Conservation (phyloP, 2,797 vertebrate genomes). For the Brachyalestes nurse region DNA sequence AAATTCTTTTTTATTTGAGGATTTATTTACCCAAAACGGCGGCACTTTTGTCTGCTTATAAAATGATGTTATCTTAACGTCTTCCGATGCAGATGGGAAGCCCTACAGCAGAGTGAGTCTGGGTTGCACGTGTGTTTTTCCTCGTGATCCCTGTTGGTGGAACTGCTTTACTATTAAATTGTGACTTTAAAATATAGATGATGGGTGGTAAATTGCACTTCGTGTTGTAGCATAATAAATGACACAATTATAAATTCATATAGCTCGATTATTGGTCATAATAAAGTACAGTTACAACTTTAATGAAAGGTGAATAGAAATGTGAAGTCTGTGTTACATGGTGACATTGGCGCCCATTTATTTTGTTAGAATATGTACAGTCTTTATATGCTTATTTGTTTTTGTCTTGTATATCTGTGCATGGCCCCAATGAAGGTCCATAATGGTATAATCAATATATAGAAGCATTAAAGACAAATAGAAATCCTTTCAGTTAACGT, state of each 20-base stretch:
- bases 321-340: not conserved
- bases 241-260: not conserved
- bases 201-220: not conserved
- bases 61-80: conserved; percentile 1
- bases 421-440: too few species aligned
- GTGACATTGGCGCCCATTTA: too few species aligned
- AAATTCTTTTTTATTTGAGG: not conserved
- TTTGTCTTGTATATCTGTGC: not conserved
- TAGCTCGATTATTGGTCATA: not conserved
- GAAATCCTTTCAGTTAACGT: too few species aligned
- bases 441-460: not conserved
- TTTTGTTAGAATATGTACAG: not conserved
- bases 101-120: not conserved
- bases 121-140: not conserved
- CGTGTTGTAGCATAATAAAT: not conserved
- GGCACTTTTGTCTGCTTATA: not conserved
- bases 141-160: not conserved
- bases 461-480: not conserved
- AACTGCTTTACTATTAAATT: not conserved
- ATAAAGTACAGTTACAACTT: not conserved
- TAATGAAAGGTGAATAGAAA: not conserved
- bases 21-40: not conserved
- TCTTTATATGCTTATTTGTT: not conserved
- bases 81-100: not conserved
- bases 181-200: not conserved